Base-by-base conservation (phyloP, 2,797 vertebrate species). In the Brotogeris chrysoptera region DNA sequence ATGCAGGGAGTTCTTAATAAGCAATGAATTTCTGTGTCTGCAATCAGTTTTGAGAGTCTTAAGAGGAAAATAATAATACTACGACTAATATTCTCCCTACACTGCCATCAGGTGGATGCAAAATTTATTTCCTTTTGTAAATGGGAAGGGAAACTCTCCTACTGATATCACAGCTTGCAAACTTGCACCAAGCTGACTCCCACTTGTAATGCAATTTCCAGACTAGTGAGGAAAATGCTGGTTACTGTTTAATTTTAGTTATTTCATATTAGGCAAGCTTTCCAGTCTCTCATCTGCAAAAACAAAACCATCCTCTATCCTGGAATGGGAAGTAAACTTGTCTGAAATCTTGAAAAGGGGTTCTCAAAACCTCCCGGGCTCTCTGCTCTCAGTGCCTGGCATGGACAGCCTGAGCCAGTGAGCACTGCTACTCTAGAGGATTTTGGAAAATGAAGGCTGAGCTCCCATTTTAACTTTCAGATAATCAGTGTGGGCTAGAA, bases 21-120 rank as follows among this genome's bases (percentile, higher is more conserved):
- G 88, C 86, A 71, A 65, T 90, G 94, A 89, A 93, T 88, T 95
- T 85, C 95, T 96, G 92, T 77, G 63, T 93, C 95, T 96, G 92
- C 95, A 96, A 73, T 90, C 90, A 47, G 78, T 94, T 97, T 64
- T 87, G 90, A 93, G 83, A 95, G 46, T 50, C 71, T 95, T 88
- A 80, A 83, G 92, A 87, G 74, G 77, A 95, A 93, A 93, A 92
- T 79, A 90, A 77, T 94, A 91, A 36, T 80, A 88, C 77, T 88
- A 66, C 23, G 10, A 70, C 73, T 86, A 82, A 80, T 84, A 30
- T 82, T 95, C 92, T 96, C 79, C 93, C 91, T 85, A 91, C 86
- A 95, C 92, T 93, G 96, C 96, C 97, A 96, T 94, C 97, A 85
- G 28, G 96, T 95, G 97, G 96, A 86, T 73, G 55, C 68, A 90